Percentiles rank a stretch among this genome's conserved stretches.
Evolutionary conservation across 2,888 invertebrate species (phyloP).

Genomic region (Schizotus pectinicornis): DNA sequence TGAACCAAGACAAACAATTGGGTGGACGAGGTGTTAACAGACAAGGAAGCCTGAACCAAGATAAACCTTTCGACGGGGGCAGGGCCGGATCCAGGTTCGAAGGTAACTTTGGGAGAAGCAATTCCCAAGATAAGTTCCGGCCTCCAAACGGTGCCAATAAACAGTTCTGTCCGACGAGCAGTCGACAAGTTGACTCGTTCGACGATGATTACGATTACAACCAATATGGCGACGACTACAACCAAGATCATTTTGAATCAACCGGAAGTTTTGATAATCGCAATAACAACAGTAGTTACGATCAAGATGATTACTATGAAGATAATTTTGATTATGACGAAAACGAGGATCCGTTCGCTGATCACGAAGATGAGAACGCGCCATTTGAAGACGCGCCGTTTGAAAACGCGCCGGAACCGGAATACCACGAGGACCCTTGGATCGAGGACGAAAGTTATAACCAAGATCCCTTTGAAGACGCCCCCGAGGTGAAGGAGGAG

Average conservation of each 20-base stretch:
- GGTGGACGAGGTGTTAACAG: too few relatives aligned
- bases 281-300: background rate
- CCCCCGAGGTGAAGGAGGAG: conserved; percentile 11
- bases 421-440: conserved; percentile 19
- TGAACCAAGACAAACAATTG: background rate
- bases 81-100: too few relatives aligned
- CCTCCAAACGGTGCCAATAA: too few relatives aligned
- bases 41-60: too few relatives aligned
- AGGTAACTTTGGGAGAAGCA: too few relatives aligned
- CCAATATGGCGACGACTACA: conserved; percentile 19
- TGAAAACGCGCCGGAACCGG: background rate
- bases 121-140: too few relatives aligned
- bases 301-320: conserved; percentile 6
- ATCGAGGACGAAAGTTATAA: conserved; percentile 3
- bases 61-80: too few relatives aligned
- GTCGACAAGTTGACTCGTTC: too few relatives aligned
- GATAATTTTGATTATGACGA: conserved; percentile 16
- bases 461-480: conserved; percentile 11
- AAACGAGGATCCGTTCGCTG: conserved; percentile 22
- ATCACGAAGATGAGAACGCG: conserved; percentile 1
- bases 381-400: background rate
- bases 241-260: conserved; percentile 9
- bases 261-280: background rate
- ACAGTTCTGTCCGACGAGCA: too few relatives aligned
- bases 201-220: background rate